Evolutionary conservation across 2,113 vertebrate genomes (phyloP), one percentile per base, ranked within the genome.

Genomic region (Chunga burmeisteri): DNA sequence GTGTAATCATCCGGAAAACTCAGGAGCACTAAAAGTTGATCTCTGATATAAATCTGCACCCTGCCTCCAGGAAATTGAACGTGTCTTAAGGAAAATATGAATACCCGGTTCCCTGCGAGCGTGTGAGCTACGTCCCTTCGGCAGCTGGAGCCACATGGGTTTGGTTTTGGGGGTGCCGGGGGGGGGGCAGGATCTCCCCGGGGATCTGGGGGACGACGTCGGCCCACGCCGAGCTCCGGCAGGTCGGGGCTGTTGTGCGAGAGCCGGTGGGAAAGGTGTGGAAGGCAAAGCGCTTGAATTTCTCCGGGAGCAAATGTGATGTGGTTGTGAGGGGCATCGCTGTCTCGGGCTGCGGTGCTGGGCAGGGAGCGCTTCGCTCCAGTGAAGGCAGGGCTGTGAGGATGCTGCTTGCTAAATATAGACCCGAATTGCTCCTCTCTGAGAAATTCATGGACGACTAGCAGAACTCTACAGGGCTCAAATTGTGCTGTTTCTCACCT

Each of bases 171-270:
- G 34, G 44, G 10, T 26, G 29, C 52, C 1, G 9, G 32, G 15
- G 14, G 38, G 8, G 20, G 14, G 7, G 20, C 38, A n/a, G 42
- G 56, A 22, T 12, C 14, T 42, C 40, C 63, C 72, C 7, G 0
- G 3, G 72, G 68, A 22, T 13, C 6, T 27, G 42, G 56, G 49
- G 50, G 59, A 13, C 3, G 23, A 6, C 3, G 27, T 9, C 5
- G 3, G 42, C 9, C 1, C 18, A 2, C 1, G 1, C 29, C 4
- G 3, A 47, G 38, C 38, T 23, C 23, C 9, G 32, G 20, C 25
- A 18, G 36, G 50, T 17, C 2, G 10, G 65, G 36, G 62, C 14
- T n/a, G 18, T 15, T 17, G 22, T 6, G 13, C 12, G 16, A 36
- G 47, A 10, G 4, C 34, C 26, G n/a, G 1, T 16, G 30, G 84